A percentile compares a stretch with the other conserved stretches of the same genome.
Conservation (phyloP, 2,797 vertebrate species). For the Pteropus rufus region DNA sequence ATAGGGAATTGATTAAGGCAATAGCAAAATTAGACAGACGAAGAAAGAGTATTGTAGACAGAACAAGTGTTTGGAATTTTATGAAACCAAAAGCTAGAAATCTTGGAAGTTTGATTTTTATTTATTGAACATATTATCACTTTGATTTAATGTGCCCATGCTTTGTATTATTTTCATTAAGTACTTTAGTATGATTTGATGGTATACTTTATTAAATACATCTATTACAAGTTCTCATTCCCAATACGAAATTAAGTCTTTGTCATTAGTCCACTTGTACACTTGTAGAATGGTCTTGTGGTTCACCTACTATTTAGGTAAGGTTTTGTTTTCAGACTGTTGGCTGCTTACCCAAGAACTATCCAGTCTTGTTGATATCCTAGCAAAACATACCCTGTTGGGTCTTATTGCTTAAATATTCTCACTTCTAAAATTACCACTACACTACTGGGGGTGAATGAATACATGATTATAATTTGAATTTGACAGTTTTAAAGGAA, state of each 20-base stretch:
- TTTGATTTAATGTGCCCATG: slow-evolving; percentile 30
- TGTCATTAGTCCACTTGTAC: not conserved
- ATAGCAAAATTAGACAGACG: not conserved
- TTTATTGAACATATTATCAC: slow-evolving; percentile 17
- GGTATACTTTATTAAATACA: not conserved
- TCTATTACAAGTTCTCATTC: not conserved
- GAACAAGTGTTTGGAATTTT: not conserved
- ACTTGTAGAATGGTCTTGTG: not conserved
- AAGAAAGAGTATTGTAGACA: not conserved
- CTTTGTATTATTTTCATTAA: slow-evolving; percentile 21
- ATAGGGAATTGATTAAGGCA: not conserved
- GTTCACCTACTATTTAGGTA: not conserved
- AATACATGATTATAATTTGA: slow-evolving; percentile 76
- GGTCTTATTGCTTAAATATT: slow-evolving; percentile 74
- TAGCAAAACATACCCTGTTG: slow-evolving; percentile 65
- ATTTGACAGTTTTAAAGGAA: slow-evolving; percentile 80
- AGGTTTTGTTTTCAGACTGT: slow-evolving; percentile 38
- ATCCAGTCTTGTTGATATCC: slow-evolving; percentile 31
- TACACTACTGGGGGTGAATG: slow-evolving; percentile 68
- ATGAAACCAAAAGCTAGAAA: not conserved
- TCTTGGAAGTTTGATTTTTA: not conserved
- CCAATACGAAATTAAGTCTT: not conserved
- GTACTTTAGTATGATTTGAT: not conserved
- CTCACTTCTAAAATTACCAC: slow-evolving; percentile 77
- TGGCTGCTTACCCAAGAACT: slow-evolving; percentile 56